Percentiles rank a stretch among this genome's conserved stretches.
Evolutionary conservation across 2,113 vertebrate species (phyloP).

Genomic region (Alaudala cheleensis): DNA sequence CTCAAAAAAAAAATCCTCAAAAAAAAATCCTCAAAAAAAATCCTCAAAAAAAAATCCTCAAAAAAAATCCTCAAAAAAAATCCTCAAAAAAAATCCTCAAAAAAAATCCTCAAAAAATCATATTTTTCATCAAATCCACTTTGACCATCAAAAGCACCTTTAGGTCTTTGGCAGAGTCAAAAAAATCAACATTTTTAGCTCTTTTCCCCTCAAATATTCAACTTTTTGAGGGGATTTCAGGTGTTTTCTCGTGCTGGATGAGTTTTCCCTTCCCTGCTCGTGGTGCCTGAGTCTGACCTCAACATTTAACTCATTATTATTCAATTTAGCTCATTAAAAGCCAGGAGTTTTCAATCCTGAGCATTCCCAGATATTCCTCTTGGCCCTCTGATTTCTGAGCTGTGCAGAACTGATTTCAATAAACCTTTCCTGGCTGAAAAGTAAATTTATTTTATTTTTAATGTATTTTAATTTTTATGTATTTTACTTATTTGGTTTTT

Average conservation of each 20-base stretch:
- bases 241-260: background rate
- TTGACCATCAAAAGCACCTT: background rate
- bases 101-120: too few relatives aligned
- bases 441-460: background rate
- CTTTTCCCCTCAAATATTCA: background rate
- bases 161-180: background rate
- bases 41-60: too few relatives aligned
- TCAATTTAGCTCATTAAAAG: background rate
- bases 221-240: fast-evolving
- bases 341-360: background rate
- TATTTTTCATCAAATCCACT: background rate
- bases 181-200: background rate
- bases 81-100: too few relatives aligned
- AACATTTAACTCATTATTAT: fast-evolving
- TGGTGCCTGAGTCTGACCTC: background rate
- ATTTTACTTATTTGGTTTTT: fast-evolving
- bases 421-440: background rate
- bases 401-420: background rate
- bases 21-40: too few relatives aligned
- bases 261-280: background rate
- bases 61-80: too few relatives aligned
- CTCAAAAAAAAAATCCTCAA: too few relatives aligned
- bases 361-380: background rate
- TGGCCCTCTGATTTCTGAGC: background rate
- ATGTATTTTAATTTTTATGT: background rate